Conservation (phyloP, 2,888 invertebrate species). For the Lasioglossum figueresi region DNA sequence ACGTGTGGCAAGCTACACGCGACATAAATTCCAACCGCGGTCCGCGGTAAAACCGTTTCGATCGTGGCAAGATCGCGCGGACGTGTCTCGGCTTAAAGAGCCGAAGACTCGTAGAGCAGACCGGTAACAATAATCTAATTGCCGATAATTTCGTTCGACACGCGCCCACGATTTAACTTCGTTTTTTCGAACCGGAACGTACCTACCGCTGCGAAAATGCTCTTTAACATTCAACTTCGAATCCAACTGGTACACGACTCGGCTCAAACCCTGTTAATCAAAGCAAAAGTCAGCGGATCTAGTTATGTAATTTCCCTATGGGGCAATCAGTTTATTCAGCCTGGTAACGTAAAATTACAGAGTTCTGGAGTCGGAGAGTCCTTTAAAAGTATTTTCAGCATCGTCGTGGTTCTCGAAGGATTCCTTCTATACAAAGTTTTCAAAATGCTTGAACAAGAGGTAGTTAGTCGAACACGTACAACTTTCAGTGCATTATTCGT, state of each 20-base stretch:
- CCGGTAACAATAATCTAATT: neutral
- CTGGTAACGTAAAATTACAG: neutral
- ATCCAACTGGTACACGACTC: neutral
- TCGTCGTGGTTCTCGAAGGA: neutral
- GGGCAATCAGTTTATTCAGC: neutral
- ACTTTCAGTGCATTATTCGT: neutral
- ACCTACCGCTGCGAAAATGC: neutral
- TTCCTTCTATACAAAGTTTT: neutral
- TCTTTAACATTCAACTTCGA: neutral
- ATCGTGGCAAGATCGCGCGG: neutral
- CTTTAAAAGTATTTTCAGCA: neutral
- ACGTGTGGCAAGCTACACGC: slow-evolving; percentile 45
- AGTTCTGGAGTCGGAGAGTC: neutral
- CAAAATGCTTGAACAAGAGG: neutral
- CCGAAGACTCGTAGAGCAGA: neutral
- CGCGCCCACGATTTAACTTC: neutral
- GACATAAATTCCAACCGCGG: slow-evolving; percentile 52
- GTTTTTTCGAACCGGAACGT: neutral
- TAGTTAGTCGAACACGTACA: neutral
- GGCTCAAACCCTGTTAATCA: neutral
- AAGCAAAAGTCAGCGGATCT: neutral
- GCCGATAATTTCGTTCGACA: neutral
- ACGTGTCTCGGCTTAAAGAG: slow-evolving; percentile 19
- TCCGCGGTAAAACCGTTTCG: slow-evolving; percentile 37
- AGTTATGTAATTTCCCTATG: neutral